Evolutionary conservation across 1,140 invertebrate genomes (phyloP).

Genomic region (Doryteuthis pealeii): DNA sequence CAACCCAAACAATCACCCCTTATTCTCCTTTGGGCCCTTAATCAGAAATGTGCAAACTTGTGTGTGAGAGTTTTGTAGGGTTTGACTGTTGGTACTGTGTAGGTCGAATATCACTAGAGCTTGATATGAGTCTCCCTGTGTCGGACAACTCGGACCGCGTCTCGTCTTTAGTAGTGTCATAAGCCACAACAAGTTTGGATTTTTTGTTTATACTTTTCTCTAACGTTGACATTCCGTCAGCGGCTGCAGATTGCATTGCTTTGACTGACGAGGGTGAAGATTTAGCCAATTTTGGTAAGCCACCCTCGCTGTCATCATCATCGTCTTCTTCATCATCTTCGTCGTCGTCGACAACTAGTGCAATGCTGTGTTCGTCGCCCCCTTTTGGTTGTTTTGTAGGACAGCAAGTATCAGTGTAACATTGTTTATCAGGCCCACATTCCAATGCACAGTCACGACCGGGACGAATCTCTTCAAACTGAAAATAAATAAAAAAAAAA

Average conservation of each 20-base stretch:
- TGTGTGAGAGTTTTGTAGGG: too few relatives aligned
- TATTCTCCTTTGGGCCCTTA: too few relatives aligned
- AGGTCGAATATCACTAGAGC: too few relatives aligned
- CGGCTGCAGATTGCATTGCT: not conserved
- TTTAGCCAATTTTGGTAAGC: too few relatives aligned
- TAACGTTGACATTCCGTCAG: not conserved
- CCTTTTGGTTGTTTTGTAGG: slow-evolving; percentile 15
- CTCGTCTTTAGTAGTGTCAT: not conserved
- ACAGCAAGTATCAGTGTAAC: slow-evolving; percentile 49
- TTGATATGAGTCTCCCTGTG: too few relatives aligned
- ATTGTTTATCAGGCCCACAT: slow-evolving; percentile 51
- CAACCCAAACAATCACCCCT: too few relatives aligned
- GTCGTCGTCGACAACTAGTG: not conserved
- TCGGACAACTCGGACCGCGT: not conserved
- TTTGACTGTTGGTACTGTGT: too few relatives aligned
- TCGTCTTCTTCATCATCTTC: not conserved
- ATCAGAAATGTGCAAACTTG: too few relatives aligned
- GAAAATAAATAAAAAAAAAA: slow-evolving; percentile 11
- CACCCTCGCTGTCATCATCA: too few relatives aligned
- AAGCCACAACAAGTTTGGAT: not conserved
- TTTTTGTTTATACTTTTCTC: not conserved
- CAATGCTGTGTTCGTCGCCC: not conserved
- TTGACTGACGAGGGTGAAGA: too few relatives aligned
- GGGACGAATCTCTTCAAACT: slow-evolving; percentile 17
- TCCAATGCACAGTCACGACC: slow-evolving; percentile 36